Conservation (phyloP, 2,888 invertebrate genomes). For the Pinctada fucata region DNA sequence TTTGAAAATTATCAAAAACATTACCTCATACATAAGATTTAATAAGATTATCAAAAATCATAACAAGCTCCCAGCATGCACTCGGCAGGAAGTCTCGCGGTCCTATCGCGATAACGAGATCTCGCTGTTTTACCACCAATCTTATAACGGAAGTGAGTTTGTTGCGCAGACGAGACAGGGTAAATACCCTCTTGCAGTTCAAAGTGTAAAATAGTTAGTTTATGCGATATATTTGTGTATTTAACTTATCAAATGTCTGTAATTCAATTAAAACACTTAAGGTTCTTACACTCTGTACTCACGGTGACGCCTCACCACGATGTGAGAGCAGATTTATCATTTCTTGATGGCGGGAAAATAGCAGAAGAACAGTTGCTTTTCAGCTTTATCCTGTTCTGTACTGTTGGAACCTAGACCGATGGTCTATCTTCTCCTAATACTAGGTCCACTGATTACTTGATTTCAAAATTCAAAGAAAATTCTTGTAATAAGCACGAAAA, state of each 20-base stretch:
- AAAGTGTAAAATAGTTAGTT: slow-evolving; percentile 24
- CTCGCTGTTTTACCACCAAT: slow-evolving; percentile 26
- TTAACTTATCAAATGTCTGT: slow-evolving; percentile 27
- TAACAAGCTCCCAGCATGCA: slow-evolving; percentile 12
- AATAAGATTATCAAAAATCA: slow-evolving; percentile 11
- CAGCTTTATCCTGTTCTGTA: neutral
- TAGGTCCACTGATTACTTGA: too few species aligned
- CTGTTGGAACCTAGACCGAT: neutral
- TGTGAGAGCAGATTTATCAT: neutral
- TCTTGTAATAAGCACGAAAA: too few species aligned
- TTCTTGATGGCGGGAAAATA: neutral
- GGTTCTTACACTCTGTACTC: slow-evolving; percentile 23
- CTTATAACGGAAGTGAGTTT: slow-evolving; percentile 6
- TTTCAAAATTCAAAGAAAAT: too few species aligned
- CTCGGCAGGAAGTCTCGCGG: slow-evolving; percentile 1
- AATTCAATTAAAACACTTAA: slow-evolving; percentile 26
- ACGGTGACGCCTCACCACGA: slow-evolving; percentile 13
- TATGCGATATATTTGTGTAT: slow-evolving; percentile 7
- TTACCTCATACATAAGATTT: slow-evolving; percentile 6
- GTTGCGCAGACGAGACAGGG: slow-evolving; percentile 11
- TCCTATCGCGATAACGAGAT: slow-evolving; percentile 22
- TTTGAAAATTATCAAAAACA: slow-evolving; percentile 8
- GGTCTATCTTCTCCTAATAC: neutral
- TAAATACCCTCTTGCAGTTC: slow-evolving; percentile 19
- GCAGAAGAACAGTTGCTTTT: slow-evolving; percentile 1